Base-by-base conservation (phyloP, 2,113 vertebrate genomes). In the Parotia lawesii region DNA sequence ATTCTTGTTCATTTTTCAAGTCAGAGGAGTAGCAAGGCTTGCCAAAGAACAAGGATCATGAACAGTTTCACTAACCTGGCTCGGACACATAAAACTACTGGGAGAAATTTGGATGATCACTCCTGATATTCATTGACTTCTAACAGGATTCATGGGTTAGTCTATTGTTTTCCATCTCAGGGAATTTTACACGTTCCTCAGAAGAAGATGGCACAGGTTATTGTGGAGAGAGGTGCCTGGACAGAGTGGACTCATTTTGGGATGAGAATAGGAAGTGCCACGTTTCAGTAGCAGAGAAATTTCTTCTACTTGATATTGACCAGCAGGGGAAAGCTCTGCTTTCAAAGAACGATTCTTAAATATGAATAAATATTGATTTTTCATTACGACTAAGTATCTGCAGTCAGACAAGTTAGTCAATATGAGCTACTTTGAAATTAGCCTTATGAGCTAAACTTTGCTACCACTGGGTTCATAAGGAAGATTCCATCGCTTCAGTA, bases 281-380 rank as follows among this genome's bases (percentile, higher is more conserved):
- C 0, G 0, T 81, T 74, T 92, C 38, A 48, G 40, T 18, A 84
- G 48, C 31, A 86, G 33, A 80, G 33, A 81, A 66, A 57, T 65
- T 69, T 29, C 38, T 70, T 73, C 35, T 69, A 53, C 42, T 57
- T 78, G 37, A 9, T 57, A 74, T 19, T 81, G 21, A 48, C 56
- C 81, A 71, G 40, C 4, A 37, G 31, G 24, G 9, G 2, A 81
- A 84, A 93, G n/a, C 21, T 78, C 73, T 87, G 51, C 81, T 89
- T 82, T 94, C 83, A 54, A 69, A 81, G 66, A 91, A 72, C 0
- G 0, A 47, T 70, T 85, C 72, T 75, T 85, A 90, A 93, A 89
- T 75, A 79, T 40, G 47, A 79, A 82, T 87, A 83, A 93, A 80
- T 77, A 92, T 51, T 86, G 64, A 73, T 58, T 85, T 85, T 87